These are phyloP conservation scores for Temnothorax ravouxi DNA, from an alignment of 2,888 invertebrate species.

Conservation along the genomic window DNA sequence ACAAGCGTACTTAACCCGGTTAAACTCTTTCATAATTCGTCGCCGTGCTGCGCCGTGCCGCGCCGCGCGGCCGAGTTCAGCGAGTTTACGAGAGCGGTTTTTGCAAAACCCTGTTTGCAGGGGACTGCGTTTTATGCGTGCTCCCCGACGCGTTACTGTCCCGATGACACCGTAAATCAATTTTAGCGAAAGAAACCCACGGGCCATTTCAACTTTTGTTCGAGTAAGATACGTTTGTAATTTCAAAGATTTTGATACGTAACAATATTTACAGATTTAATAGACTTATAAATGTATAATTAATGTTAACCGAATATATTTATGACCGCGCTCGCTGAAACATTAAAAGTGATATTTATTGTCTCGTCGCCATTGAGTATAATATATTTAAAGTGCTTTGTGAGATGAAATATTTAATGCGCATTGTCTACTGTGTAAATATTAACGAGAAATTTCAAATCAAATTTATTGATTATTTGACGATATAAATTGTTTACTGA, in stretches of 20 bases:
- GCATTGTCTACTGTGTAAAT: constrained; percentile 15
- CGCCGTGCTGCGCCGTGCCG: constrained; percentile 7
- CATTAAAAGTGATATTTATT: constrained; percentile 36
- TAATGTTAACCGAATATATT: constrained; percentile 7
- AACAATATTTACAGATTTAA: neutral
- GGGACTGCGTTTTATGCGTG: neutral
- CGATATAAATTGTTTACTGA: constrained; percentile 17
- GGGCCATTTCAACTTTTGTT: neutral
- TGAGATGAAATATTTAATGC: constrained; percentile 29
- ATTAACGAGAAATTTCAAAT: constrained; percentile 39
- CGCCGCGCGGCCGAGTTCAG: constrained; percentile 16
- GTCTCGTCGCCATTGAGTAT: constrained; percentile 7
- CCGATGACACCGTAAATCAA: neutral
- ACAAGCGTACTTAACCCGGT: constrained; percentile 62
- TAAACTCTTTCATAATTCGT: constrained; percentile 54
- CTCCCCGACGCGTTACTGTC: neutral
- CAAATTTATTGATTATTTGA: constrained; percentile 25
- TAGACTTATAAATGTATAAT: constrained; percentile 1
- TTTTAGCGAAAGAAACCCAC: constrained; percentile 3
- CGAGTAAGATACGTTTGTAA: neutral
- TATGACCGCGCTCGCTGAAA: constrained; percentile 24
- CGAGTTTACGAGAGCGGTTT: constrained; percentile 44
- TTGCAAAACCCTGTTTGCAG: constrained; percentile 9
- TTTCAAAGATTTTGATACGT: neutral
- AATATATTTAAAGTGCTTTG: constrained; percentile 31